phyloP scores from a whole-genome alignment of 2,888 invertebrate genomes.

The Matsumyia berberina region DNA sequence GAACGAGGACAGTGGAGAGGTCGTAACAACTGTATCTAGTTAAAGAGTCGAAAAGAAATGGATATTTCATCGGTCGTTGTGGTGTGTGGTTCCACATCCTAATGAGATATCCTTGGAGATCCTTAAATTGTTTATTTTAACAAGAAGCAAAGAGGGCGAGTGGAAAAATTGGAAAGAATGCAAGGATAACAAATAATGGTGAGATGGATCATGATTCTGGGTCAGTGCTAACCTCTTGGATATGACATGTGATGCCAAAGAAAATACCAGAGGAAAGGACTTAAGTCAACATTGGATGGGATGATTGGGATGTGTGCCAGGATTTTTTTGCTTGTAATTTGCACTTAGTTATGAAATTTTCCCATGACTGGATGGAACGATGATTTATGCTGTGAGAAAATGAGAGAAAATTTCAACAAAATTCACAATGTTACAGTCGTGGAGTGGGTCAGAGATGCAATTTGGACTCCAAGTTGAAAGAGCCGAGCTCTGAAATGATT shows the following conservation, averaged over 20 bases:
- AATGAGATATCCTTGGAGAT: slow-evolving; percentile 66
- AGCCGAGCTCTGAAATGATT: no score
- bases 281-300: slow-evolving; percentile 44
- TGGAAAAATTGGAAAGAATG: not conserved
- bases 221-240: slow-evolving; percentile 49
- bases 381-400: slow-evolving; percentile 21
- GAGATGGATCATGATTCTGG: slow-evolving; percentile 41
- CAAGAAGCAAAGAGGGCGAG: slow-evolving; percentile 12
- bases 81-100: slow-evolving; percentile 59
- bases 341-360: slow-evolving; percentile 42
- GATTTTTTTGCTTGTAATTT: slow-evolving; percentile 52
- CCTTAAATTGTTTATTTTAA: slow-evolving; percentile 60
- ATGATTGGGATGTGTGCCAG: slow-evolving; percentile 61
- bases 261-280: slow-evolving; percentile 26
- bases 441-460: no score
- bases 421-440: no score
- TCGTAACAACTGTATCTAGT: slow-evolving; percentile 65
- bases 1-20: slow-evolving; percentile 23
- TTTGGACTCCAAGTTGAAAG: no score
- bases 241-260: slow-evolving; percentile 60
- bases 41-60: slow-evolving; percentile 65
- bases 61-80: slow-evolving; percentile 55
- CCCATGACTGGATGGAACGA: slow-evolving; percentile 22
- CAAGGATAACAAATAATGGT: slow-evolving; percentile 21
- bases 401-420: no score